These are phyloP conservation scores for Heliconius hermathena DNA, from an alignment of 1,140 invertebrate species.

Conservation along the genomic window DNA sequence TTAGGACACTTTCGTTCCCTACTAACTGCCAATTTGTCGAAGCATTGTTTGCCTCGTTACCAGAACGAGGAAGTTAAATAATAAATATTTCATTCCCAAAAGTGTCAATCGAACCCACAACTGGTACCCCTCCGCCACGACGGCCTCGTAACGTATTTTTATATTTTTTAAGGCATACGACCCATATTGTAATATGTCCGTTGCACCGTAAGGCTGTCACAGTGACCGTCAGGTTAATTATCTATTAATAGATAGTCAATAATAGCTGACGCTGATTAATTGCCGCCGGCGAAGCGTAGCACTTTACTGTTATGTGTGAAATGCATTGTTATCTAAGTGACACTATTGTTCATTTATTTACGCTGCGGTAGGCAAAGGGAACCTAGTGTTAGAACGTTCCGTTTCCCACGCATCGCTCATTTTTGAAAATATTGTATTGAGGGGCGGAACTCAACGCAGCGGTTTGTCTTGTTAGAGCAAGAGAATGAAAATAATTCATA, in stretches of 20 bases:
- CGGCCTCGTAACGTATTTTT: background rate
- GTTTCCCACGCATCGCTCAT: no score
- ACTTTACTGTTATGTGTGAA: background rate
- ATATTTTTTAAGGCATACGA: background rate
- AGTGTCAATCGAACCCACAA: background rate
- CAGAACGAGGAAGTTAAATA: background rate
- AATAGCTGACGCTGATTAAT: background rate
- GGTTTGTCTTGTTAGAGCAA: no score
- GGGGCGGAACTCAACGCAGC: no score
- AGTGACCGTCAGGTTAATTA: background rate
- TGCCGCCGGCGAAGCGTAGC: background rate
- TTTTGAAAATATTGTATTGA: no score
- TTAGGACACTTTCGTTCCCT: no score
- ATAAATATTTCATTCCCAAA: background rate
- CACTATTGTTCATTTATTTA: background rate
- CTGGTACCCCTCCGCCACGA: background rate
- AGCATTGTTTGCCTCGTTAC: background rate
- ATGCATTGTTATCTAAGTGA: background rate
- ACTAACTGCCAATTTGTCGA: no score
- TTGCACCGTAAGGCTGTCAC: background rate
- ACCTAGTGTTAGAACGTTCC: no score
- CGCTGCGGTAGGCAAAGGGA: no score
- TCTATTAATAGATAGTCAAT: constrained; percentile 3
- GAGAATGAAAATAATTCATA: no score
- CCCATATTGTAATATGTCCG: background rate